Conservation (phyloP, 2,888 invertebrate species). For the Rhamphomyia laevipes region DNA sequence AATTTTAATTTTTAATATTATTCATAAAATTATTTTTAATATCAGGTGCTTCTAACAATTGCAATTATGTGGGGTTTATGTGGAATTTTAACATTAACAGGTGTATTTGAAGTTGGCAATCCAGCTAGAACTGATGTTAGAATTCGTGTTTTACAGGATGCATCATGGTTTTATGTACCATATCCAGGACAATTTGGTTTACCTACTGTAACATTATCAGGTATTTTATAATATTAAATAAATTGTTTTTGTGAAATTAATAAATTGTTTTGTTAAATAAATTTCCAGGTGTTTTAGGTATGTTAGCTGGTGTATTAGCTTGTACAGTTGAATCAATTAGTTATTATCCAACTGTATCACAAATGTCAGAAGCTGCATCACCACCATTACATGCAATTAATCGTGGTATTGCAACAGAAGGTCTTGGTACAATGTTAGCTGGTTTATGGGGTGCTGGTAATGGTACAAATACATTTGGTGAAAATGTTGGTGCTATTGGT, state of each 20-base stretch:
- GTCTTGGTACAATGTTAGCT: constrained; percentile 70
- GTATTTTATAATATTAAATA: constrained; percentile 10
- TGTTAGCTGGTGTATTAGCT: constrained; percentile 65
- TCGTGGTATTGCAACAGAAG: constrained; percentile 75
- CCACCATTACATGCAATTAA: constrained; percentile 82
- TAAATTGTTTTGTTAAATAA: neutral
- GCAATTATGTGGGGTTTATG: constrained; percentile 66
- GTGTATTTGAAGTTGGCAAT: constrained; percentile 51
- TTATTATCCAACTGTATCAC: constrained; percentile 83
- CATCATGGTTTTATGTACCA: constrained; percentile 69
- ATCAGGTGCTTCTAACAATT: constrained; percentile 61
- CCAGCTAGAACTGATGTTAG: constrained; percentile 64
- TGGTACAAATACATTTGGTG: constrained; percentile 81
- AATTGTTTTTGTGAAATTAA: neutral
- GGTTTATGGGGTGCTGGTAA: constrained; percentile 78
- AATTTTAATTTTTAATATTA: neutral
- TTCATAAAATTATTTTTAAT: constrained; percentile 6
- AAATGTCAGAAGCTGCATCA: constrained; percentile 68
- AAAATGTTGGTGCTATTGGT: constrained; percentile 82
- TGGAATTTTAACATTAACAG: constrained; percentile 52
- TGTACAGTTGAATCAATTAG: constrained; percentile 75
- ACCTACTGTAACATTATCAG: constrained; percentile 53
- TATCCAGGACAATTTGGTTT: constrained; percentile 75
- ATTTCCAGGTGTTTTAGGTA: constrained; percentile 55
- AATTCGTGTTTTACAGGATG: constrained; percentile 52